Percentiles rank a stretch among this genome's conserved stretches.
phyloP scores from a whole-genome alignment of 2,888 invertebrate species.

The Lepidocyrtinus sp. region DNA sequence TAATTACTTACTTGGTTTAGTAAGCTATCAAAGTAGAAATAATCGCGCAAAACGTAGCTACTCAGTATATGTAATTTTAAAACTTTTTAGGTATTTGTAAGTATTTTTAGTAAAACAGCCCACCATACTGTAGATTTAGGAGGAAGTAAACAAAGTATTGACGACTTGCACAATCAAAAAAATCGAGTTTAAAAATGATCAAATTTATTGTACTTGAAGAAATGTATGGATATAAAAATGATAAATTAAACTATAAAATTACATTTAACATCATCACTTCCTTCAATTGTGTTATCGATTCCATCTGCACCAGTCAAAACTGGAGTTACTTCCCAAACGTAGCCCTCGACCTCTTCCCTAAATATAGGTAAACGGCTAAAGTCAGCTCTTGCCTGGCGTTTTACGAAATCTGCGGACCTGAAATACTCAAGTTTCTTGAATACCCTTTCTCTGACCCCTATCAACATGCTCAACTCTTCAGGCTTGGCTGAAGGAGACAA shows the following conservation, averaged over 20 bases:
- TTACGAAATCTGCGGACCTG: slow-evolving; percentile 19
- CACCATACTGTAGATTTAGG: no score
- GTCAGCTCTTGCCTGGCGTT: background rate
- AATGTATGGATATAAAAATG: no score
- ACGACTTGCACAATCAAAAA: no score
- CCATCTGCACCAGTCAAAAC: slow-evolving; percentile 5
- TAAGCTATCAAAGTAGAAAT: no score
- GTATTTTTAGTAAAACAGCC: no score
- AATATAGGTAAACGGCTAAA: slow-evolving; percentile 17
- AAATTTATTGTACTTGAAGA: no score
- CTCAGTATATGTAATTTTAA: no score
- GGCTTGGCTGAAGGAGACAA: slow-evolving; percentile 24
- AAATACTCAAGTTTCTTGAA: slow-evolving; percentile 28
- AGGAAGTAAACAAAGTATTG: no score
- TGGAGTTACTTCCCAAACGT: slow-evolving; percentile 46
- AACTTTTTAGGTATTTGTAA: no score
- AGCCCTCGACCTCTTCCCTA: slow-evolving; percentile 23
- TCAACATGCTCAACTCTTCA: slow-evolving; percentile 22
- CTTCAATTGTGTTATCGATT: slow-evolving; percentile 37
- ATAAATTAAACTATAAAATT: slow-evolving; percentile 21
- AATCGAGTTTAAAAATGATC: no score
- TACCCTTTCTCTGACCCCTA: slow-evolving; percentile 43
- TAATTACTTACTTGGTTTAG: no score
- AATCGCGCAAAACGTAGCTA: no score
- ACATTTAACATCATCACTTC: slow-evolving; percentile 29